These are phyloP conservation scores for Drosophila subobscura DNA, from an alignment of 1,140 invertebrate genomes.

Conservation along the genomic window DNA sequence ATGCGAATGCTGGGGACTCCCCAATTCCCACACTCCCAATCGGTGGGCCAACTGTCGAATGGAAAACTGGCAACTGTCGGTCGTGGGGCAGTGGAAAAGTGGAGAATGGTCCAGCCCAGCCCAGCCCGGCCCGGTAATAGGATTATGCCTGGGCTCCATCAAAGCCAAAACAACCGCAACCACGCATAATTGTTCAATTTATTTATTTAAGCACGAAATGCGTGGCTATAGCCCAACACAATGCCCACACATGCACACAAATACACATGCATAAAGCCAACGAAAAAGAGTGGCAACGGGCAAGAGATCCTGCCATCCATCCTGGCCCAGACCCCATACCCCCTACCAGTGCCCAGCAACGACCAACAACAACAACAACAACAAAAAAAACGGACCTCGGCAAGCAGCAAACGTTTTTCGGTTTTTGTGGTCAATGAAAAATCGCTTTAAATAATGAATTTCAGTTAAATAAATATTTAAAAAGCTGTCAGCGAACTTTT, in stretches of 20 bases:
- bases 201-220: conserved; percentile 80
- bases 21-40: no score
- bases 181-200: conserved; percentile 81
- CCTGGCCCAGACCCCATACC: conserved; percentile 6
- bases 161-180: conserved; percentile 81
- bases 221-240: conserved; percentile 36
- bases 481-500: conserved; percentile 72
- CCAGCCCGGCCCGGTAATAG: conserved; percentile 51
- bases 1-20: not conserved
- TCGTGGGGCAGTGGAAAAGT: conserved; percentile 33
- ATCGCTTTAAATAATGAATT: conserved; percentile 79
- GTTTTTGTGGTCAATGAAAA: conserved; percentile 79
- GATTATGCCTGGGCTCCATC: conserved; percentile 74
- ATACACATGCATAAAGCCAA: not conserved
- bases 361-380: no score
- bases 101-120: conserved; percentile 23
- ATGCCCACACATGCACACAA: conserved; percentile 13
- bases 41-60: not conserved
- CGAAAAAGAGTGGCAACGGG: not conserved
- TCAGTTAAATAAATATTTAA: conserved; percentile 80
- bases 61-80: conserved; percentile 19
- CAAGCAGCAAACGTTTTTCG: conserved; percentile 71
- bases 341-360: not conserved
- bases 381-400: conserved; percentile 1
- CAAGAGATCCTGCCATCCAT: conserved; percentile 7